A percentile compares a stretch with the other conserved stretches of the same genome.
These are phyloP conservation scores for Gobiocypris rarus DNA, from an alignment of 2,113 vertebrate genomes.

Conservation along the genomic window DNA sequence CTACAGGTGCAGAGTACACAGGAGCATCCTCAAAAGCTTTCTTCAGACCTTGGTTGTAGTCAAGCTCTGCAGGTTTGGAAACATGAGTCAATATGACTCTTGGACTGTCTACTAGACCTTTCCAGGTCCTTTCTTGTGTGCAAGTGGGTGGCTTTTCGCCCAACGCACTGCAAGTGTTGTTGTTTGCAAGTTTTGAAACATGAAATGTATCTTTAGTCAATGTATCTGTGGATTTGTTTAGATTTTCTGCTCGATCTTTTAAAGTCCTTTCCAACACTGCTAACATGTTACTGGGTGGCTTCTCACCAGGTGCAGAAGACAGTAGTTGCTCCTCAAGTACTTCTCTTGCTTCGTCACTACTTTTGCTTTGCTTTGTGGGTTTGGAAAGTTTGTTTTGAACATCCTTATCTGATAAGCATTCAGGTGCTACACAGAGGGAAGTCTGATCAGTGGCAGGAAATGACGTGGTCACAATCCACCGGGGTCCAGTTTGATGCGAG, in stretches of 20 bases:
- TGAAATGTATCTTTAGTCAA: background rate
- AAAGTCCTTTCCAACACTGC: background rate
- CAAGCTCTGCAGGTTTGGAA: background rate
- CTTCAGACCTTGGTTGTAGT: background rate
- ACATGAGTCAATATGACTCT: background rate
- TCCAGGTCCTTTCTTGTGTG: background rate
- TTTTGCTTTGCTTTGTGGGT: background rate
- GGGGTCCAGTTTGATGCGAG: background rate
- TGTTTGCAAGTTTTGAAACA: background rate
- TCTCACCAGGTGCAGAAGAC: background rate
- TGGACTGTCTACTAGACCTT: background rate
- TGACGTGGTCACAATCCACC: conserved; percentile 32
- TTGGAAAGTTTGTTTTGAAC: background rate
- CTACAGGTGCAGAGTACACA: background rate
- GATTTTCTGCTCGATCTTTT: background rate
- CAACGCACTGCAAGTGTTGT: background rate
- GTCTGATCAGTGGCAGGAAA: background rate
- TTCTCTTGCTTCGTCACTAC: background rate
- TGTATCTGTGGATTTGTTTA: background rate
- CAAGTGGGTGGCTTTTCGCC: background rate
- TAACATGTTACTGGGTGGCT: background rate
- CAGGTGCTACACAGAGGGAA: background rate
- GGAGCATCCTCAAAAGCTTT: background rate
- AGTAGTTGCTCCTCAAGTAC: background rate
- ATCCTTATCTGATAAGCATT: background rate